Percentiles rank a stretch among this genome's conserved stretches.
These are phyloP conservation scores for Troilus luridus DNA, from an alignment of 2,888 invertebrate genomes.

Conservation along the genomic window DNA sequence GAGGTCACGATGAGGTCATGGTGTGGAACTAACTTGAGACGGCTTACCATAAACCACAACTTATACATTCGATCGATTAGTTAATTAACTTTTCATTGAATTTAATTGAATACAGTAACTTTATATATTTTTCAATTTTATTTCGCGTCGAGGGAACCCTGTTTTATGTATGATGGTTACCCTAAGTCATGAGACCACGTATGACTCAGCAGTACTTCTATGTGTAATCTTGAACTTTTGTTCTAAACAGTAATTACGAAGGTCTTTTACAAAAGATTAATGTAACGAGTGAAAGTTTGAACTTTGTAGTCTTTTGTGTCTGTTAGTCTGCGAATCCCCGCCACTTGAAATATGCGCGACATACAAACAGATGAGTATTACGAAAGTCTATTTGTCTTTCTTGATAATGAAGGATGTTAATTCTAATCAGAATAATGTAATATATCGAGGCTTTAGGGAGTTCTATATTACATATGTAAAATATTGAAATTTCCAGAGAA, in stretches of 20 bases:
- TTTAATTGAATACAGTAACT: no score
- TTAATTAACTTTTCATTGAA: constrained; percentile 41
- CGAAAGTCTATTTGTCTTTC: no score
- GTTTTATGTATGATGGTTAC: background rate
- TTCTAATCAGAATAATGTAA: no score
- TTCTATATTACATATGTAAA: no score
- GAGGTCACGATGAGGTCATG: constrained; percentile 30
- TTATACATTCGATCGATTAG: background rate
- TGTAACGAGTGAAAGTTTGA: background rate
- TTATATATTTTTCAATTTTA: constrained; percentile 20
- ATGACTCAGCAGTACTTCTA: background rate
- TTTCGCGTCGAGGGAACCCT: background rate
- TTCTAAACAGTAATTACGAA: constrained; percentile 26
- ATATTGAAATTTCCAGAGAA: no score
- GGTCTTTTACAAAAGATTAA: constrained; percentile 26
- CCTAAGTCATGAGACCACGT: background rate
- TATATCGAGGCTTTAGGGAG: no score
- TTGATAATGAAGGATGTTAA: no score
- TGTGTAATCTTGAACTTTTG: constrained; percentile 30
- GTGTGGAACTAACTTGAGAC: background rate
- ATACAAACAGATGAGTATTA: no score
- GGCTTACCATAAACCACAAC: background rate
- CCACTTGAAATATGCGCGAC: no score
- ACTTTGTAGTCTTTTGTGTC: constrained; percentile 16
- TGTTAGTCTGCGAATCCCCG: background rate